These are phyloP conservation scores for Drosophila cardini DNA, from an alignment of 1,140 invertebrate genomes.

Conservation along the genomic window DNA sequence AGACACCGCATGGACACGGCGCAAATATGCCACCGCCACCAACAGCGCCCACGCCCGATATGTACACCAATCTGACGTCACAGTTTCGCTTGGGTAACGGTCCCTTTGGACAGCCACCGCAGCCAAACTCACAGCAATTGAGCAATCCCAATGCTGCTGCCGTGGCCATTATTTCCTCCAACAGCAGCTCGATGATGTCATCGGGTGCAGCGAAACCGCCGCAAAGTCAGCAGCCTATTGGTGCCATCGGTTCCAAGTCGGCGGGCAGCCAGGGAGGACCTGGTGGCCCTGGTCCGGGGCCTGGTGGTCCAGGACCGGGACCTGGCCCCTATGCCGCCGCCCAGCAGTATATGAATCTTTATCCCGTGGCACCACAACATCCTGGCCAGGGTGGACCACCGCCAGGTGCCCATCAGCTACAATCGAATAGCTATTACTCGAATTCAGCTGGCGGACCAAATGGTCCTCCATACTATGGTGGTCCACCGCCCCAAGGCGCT, in stretches of 20 bases:
- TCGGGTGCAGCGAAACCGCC: slow-evolving; percentile 91
- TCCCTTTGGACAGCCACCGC: slow-evolving; percentile 87
- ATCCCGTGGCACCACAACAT: slow-evolving; percentile 85
- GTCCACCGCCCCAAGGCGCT: slow-evolving; percentile 81
- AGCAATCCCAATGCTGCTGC: slow-evolving; percentile 91
- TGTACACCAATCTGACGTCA: slow-evolving; percentile 91
- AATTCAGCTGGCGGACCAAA: slow-evolving; percentile 85
- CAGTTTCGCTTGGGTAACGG: slow-evolving; percentile 90
- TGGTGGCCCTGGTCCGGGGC: slow-evolving; percentile 55
- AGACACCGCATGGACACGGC: slow-evolving; percentile 71
- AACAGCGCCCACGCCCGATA: slow-evolving; percentile 89
- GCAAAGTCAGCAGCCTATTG: slow-evolving; percentile 90
- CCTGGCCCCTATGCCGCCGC: slow-evolving; percentile 82
- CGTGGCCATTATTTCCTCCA: slow-evolving; percentile 91
- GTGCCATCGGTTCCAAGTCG: slow-evolving; percentile 91
- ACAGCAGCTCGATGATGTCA: slow-evolving; percentile 93
- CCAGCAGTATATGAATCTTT: slow-evolving; percentile 83
- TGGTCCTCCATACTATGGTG: slow-evolving; percentile 80
- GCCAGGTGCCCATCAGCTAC: slow-evolving; percentile 86
- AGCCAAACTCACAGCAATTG: slow-evolving; percentile 87
- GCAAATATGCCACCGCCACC: slow-evolving; percentile 87
- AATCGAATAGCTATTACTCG: slow-evolving; percentile 87
- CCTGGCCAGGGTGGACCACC: slow-evolving; percentile 82
- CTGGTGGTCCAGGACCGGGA: slow-evolving; percentile 72
- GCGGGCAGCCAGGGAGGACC: slow-evolving; percentile 85